phyloP scores from a whole-genome alignment of 2,797 vertebrate genomes.

The Chelidonichthys spinosus region DNA sequence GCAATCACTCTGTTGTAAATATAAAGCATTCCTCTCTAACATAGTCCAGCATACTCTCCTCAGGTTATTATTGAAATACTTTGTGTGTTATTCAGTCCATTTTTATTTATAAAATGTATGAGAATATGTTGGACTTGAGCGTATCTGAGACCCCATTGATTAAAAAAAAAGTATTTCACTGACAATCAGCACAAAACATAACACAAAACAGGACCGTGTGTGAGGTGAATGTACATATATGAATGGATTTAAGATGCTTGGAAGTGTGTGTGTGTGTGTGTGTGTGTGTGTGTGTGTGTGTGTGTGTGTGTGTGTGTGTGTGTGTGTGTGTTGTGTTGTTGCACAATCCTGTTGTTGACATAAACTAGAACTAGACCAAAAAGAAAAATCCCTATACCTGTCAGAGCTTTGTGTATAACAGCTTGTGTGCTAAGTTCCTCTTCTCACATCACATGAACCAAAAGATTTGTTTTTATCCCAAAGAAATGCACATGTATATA shows the following conservation, averaged over 20 bases:
- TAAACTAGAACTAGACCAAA: conserved; percentile 31
- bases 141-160: conserved; percentile 62
- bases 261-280: conserved; percentile 17
- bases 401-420: conserved; percentile 36
- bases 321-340: conserved; percentile 50
- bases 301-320: conserved; percentile 23
- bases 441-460: conserved; percentile 47
- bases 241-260: no score
- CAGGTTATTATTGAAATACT: conserved; percentile 83
- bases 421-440: conserved; percentile 34
- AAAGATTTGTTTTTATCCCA: conserved; percentile 56
- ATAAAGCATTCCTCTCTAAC: conserved; percentile 79
- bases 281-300: conserved; percentile 46
- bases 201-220: conserved; percentile 52
- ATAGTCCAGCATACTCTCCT: conserved; percentile 81
- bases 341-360: conserved; percentile 43
- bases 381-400: not conserved
- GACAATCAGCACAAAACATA: conserved; percentile 40
- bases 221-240: no score
- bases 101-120: conserved; percentile 85
- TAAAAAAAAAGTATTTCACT: conserved; percentile 51
- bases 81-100: conserved; percentile 78
- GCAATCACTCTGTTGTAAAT: conserved; percentile 84
- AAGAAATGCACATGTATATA: conserved; percentile 76
- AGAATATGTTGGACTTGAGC: conserved; percentile 76